Percentiles rank a stretch among this genome's conserved stretches.
phyloP scores from a whole-genome alignment of 2,888 invertebrate genomes.

The Branchellion lobata region DNA sequence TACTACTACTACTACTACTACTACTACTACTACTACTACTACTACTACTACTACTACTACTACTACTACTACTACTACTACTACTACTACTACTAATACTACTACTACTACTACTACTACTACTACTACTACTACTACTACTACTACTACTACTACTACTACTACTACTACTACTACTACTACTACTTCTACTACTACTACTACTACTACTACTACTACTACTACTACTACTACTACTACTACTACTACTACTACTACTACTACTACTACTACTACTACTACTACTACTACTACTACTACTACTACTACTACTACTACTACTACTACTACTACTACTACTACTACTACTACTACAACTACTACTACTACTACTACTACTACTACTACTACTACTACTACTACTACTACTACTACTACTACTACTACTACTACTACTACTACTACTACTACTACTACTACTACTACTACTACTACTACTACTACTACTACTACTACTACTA shows the following conservation, averaged over 20 bases:
- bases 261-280: too few species aligned
- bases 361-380: too few species aligned
- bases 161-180: constrained; percentile 44
- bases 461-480: too few species aligned
- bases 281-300: too few species aligned
- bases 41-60: constrained; percentile 42
- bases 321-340: too few species aligned
- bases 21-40: constrained; percentile 29
- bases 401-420: too few species aligned
- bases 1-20: constrained; percentile 19
- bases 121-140: constrained; percentile 42
- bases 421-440: too few species aligned
- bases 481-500: too few species aligned
- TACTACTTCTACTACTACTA: constrained; percentile 44
- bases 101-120: constrained; percentile 25
- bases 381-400: too few species aligned
- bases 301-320: too few species aligned
- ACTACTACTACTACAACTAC: too few species aligned
- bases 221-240: constrained; percentile 43
- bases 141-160: constrained; percentile 44
- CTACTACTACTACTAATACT: constrained; percentile 25
- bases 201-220: constrained; percentile 44
- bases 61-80: constrained; percentile 26
- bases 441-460: too few species aligned
- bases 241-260: constrained; percentile 41